Base-by-base conservation (phyloP, 2,888 invertebrate species). In the Stenotaenia linearis region DNA sequence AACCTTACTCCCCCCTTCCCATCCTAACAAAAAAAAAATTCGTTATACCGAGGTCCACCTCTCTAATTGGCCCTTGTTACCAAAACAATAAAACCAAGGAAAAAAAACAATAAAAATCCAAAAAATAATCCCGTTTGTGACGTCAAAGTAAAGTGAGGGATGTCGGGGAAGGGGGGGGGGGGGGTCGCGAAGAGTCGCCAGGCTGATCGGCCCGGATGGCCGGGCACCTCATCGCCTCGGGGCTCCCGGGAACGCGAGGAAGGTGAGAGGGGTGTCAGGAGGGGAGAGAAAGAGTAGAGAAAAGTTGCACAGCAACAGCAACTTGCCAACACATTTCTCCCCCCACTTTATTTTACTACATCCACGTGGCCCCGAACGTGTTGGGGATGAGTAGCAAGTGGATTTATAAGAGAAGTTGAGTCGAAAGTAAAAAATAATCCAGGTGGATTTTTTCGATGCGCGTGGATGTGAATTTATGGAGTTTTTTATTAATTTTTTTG, bases 191-290 rank as follows among this genome's bases (percentile, higher is more conserved):
- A 21, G 69, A 69, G 69, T 69, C 69, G 69, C 69, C 69, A 69
- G 69, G 69, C 69, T 25, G 69, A 69, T 28, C 69, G 69, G 69
- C 28, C 69, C 69, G 69, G 69, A 69, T 69, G 69, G 69, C 69
- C 69, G 69, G 69, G 69, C 69, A 69, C 69, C 69, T 69, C 69
- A 69, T 28, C 69, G 25, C 69, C 28, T 69, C 69, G n/a, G 69
- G 69, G 69, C n/a, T 23, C 69, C 69, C 69, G 69, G 69, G 69
- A 12, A 25, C 50, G 7, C 18, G 28, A 15, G 69, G 25, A 28
- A 69, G 69, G 69, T 69, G 69, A 69, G 69, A 69, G 25, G 69
- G 28, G 50, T 50, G 50, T 50, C 21, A 9, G 50, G 50, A 18
- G 15, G 50, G 18, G 50, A 18, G 50, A 18, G n/a, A 18, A 50